Percentiles rank a stretch among this genome's conserved stretches.
These are phyloP conservation scores for Lophotriccus pileatus DNA, from an alignment of 2,797 vertebrate species.

Conservation along the genomic window DNA sequence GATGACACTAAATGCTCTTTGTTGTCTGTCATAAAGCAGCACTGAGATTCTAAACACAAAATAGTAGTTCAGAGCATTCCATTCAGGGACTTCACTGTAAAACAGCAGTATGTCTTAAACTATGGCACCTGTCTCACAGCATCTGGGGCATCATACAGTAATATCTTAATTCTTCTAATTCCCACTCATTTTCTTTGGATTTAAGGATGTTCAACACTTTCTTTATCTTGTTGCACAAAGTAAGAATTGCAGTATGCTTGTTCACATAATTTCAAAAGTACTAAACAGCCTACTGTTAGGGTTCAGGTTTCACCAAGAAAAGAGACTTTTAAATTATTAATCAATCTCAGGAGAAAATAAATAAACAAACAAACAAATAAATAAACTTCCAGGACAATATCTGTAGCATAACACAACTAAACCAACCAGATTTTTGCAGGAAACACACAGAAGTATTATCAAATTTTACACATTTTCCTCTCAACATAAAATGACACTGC, in stretches of 20 bases:
- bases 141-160: neutral
- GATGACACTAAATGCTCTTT: neutral
- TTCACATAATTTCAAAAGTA: neutral
- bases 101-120: neutral
- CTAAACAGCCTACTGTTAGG: neutral
- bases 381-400: neutral
- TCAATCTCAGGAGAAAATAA: neutral
- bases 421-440: neutral
- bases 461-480: neutral
- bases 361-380: neutral
- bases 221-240: neutral
- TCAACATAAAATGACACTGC: neutral
- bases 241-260: neutral
- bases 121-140: neutral
- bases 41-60: neutral
- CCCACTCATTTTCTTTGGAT: neutral
- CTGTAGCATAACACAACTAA: neutral
- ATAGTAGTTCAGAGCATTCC: neutral
- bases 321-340: neutral
- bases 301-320: neutral
- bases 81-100: neutral
- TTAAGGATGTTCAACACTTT: neutral
- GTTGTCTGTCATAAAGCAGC: neutral
- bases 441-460: neutral
- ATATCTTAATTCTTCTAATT: neutral